Conservation (phyloP, 2,888 invertebrate species). For the Agrochola lota region DNA sequence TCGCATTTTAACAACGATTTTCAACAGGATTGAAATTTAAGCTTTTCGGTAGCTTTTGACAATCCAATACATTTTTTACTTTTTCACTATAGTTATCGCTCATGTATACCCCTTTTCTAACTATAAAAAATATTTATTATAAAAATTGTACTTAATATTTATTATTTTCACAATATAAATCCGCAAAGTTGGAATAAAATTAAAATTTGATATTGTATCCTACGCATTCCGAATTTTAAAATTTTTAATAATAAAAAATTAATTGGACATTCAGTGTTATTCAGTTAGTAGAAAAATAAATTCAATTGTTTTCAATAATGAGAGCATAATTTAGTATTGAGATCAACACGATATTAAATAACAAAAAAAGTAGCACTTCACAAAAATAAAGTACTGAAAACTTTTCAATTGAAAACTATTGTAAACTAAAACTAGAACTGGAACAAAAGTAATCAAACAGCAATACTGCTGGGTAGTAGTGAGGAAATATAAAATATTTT, state of each 20-base stretch:
- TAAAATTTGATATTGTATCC: neutral
- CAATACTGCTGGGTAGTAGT: neutral
- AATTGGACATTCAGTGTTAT: neutral
- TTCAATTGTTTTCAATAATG: neutral
- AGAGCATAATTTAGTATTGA: neutral
- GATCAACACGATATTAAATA: neutral
- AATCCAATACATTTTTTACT: neutral
- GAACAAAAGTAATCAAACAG: slow-evolving; percentile 47
- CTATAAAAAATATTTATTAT: too few relatives aligned
- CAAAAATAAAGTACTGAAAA: slow-evolving; percentile 14
- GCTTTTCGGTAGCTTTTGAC: neutral
- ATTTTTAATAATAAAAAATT: too few relatives aligned
- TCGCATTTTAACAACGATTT: neutral
- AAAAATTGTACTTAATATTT: neutral
- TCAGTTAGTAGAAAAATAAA: neutral
- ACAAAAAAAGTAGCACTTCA: neutral
- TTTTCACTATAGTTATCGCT: too few relatives aligned
- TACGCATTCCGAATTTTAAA: neutral
- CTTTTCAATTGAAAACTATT: slow-evolving; percentile 30
- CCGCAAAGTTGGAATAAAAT: neutral
- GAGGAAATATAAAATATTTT: slow-evolving; percentile 58
- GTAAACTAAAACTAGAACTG: slow-evolving; percentile 23
- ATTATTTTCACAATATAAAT: neutral
- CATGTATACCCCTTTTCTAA: too few relatives aligned
- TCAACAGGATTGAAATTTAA: neutral